Conservation (phyloP, 1,140 invertebrate genomes). For the Chironomus striatipennis region DNA sequence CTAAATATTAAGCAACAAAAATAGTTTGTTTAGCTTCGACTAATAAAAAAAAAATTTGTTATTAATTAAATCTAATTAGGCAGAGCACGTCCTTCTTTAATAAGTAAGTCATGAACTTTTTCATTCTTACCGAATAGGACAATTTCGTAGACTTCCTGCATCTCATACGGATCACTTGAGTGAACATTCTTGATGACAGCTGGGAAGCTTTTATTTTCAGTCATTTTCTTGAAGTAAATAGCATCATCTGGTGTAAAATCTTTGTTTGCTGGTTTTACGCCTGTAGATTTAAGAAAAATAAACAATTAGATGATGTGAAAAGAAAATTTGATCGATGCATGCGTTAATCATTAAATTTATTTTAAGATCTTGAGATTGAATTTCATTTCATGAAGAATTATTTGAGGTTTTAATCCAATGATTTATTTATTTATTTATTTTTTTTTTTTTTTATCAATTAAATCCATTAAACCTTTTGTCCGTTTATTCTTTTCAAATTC, state of each 20-base stretch:
- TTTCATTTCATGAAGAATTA: too few relatives aligned
- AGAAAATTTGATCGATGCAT: too few relatives aligned
- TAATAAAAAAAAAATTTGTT: too few relatives aligned
- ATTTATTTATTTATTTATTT: too few relatives aligned
- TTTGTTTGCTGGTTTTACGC: slow-evolving; percentile 30
- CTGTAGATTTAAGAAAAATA: slow-evolving; percentile 27
- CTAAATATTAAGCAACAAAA: background rate
- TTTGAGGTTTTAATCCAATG: too few relatives aligned
- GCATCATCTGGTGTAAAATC: slow-evolving; percentile 37
- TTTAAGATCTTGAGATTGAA: too few relatives aligned
- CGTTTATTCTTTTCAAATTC: too few relatives aligned
- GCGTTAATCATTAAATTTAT: background rate
- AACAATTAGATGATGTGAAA: background rate
- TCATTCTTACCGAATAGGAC: slow-evolving; percentile 9
- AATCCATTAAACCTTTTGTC: too few relatives aligned
- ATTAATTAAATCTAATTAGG: background rate
- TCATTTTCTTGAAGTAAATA: slow-evolving; percentile 34
- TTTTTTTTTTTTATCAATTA: too few relatives aligned
- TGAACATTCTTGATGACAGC: slow-evolving; percentile 11
- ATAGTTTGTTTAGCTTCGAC: too few relatives aligned
- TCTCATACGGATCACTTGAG: background rate
- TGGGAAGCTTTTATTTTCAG: slow-evolving; percentile 25
- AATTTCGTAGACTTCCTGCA: background rate
- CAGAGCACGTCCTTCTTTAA: slow-evolving; percentile 14
- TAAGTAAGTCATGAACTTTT: background rate